phyloP scores from a whole-genome alignment of 2,113 vertebrate genomes.

The Ophthalmolycus amberensis region DNA sequence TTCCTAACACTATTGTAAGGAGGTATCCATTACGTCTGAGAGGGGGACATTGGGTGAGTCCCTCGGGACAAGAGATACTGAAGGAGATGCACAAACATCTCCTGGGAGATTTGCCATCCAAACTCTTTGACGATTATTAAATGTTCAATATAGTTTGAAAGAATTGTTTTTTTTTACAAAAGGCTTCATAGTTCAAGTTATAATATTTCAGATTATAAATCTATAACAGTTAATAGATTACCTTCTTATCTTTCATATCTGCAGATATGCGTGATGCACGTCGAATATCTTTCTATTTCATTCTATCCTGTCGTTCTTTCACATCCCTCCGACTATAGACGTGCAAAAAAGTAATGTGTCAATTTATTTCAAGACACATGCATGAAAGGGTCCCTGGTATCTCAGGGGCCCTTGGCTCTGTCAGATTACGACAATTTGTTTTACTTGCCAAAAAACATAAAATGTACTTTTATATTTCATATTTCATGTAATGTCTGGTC shows the following conservation, averaged over 20 bases:
- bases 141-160: neutral
- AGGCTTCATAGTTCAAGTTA: neutral
- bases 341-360: neutral
- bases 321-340: neutral
- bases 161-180: no score
- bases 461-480: no score
- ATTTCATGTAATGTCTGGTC: neutral
- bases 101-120: neutral
- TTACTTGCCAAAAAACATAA: no score
- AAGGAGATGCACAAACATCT: conserved; percentile 12
- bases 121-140: neutral
- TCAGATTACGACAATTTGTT: no score
- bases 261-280: neutral
- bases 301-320: neutral
- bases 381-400: neutral
- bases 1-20: conserved; percentile 35
- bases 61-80: conserved; percentile 42
- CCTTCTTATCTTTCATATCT: neutral
- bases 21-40: conserved; percentile 52
- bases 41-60: conserved; percentile 27
- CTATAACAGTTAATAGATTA: neutral
- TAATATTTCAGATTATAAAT: neutral
- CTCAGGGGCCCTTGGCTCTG: neutral
- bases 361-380: neutral
- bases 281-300: no score